Evolutionary conservation across 2,888 invertebrate species (phyloP).

Genomic region (Ramazzottius varieornatus): DNA sequence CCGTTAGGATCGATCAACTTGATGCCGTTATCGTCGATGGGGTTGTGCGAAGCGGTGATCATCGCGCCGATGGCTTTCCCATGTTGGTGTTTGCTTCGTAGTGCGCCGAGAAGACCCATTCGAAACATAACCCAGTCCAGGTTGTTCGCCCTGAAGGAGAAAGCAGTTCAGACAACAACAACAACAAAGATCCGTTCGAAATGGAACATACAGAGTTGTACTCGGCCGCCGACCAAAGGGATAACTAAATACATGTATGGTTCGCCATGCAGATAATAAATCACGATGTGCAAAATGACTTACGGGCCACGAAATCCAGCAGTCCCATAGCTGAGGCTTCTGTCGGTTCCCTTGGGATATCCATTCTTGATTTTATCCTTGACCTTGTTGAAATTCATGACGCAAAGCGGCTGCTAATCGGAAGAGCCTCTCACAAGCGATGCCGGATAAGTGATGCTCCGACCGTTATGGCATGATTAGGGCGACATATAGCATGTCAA

Average conservation of each 20-base stretch:
- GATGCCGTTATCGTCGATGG: constrained; percentile 79
- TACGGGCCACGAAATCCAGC: constrained; percentile 29
- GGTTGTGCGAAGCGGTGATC: constrained; percentile 97
- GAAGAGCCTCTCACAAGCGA: no score
- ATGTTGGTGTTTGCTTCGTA: constrained; percentile 53
- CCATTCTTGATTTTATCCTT: background rate
- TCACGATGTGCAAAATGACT: no score
- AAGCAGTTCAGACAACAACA: constrained; percentile 7
- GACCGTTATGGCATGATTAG: no score
- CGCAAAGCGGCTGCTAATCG: no score
- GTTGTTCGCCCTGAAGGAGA: constrained; percentile 41
- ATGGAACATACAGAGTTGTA: no score
- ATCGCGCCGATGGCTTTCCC: constrained; percentile 66
- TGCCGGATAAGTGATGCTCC: no score
- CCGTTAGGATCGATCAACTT: constrained; percentile 84
- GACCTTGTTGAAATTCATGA: background rate
- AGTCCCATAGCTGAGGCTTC: constrained; percentile 25
- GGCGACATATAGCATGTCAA: no score
- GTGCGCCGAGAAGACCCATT: constrained; percentile 68
- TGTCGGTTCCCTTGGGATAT: constrained; percentile 10
- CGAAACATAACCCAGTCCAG: constrained; percentile 75
- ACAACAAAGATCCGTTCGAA: no score
- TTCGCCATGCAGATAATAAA: no score
- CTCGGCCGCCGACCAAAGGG: no score
- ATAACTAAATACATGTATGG: no score